Conservation (phyloP, 2,797 vertebrate species). For the Alcedo atthis region DNA sequence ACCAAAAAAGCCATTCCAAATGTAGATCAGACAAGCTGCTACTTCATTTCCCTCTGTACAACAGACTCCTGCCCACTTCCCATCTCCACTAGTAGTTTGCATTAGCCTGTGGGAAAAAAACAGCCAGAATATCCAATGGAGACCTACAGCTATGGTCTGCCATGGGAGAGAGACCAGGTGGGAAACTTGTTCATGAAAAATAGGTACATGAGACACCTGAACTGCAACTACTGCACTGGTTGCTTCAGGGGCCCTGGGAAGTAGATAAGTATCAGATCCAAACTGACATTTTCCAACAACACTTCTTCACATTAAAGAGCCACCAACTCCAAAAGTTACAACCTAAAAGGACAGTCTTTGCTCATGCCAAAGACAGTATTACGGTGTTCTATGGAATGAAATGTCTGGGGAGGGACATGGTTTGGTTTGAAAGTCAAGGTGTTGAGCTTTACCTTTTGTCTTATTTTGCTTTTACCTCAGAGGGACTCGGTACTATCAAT, state of each 20-base stretch:
- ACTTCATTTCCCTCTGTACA: background rate
- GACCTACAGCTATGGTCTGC: constrained; percentile 30
- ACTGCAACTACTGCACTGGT: background rate
- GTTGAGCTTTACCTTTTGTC: background rate
- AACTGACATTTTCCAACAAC: background rate
- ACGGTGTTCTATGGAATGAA: background rate
- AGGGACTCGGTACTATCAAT: background rate
- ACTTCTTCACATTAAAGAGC: background rate
- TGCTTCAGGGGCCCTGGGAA: background rate
- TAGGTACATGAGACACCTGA: constrained; percentile 36
- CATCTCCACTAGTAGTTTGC: constrained; percentile 20
- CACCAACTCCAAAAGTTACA: background rate
- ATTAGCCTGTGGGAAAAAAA: constrained; percentile 65
- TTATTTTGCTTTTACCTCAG: background rate
- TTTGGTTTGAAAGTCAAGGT: background rate
- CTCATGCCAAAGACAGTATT: background rate
- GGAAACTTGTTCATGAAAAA: constrained; percentile 59
- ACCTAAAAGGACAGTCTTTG: background rate
- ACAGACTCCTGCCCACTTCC: constrained; percentile 37
- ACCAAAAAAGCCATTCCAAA: background rate
- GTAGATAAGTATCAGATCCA: background rate
- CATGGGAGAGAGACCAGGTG: constrained; percentile 43
- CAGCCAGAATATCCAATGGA: constrained; percentile 14
- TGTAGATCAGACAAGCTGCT: background rate
- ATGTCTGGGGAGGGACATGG: rapidly evolving